A percentile compares a stretch with the other conserved stretches of the same genome.
Evolutionary conservation across 2,113 vertebrate species (phyloP).

Genomic region (Rhodinocichla rosea): DNA sequence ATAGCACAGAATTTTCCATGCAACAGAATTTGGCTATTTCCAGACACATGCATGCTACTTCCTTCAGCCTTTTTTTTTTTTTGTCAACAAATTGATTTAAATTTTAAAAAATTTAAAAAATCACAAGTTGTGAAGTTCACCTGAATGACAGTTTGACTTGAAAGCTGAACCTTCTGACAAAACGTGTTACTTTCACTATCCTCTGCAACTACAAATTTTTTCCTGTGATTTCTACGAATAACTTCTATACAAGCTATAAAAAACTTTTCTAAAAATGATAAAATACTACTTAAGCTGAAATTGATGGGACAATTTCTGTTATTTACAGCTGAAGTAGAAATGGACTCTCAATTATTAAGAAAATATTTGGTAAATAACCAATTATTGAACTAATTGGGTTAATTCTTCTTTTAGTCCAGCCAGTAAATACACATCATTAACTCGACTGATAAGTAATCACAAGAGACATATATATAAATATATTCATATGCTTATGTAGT

Average conservation of each 20-base stretch:
- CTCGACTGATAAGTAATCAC: background rate
- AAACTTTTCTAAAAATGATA: background rate
- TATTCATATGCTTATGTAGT: background rate
- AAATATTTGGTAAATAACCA: background rate
- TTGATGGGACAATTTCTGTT: background rate
- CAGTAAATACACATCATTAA: conserved; percentile 23
- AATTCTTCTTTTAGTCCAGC: background rate
- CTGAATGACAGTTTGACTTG: background rate
- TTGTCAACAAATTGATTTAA: background rate
- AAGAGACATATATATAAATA: background rate
- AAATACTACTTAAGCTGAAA: background rate
- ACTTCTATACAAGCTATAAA: background rate
- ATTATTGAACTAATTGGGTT: background rate
- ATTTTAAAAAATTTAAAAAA: background rate
- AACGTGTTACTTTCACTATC: background rate
- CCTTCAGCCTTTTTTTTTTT: background rate
- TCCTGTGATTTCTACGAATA: background rate
- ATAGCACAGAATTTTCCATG: background rate
- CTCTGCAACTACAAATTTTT: background rate
- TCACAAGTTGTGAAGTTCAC: background rate
- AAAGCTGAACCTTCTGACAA: background rate
- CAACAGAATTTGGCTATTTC: background rate
- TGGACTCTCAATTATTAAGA: background rate
- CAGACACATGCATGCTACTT: background rate
- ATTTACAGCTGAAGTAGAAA: background rate